A percentile compares a stretch with the other conserved stretches of the same genome.
phyloP scores from a whole-genome alignment of 2,113 vertebrate genomes.

The Cnemophilus loriae region DNA sequence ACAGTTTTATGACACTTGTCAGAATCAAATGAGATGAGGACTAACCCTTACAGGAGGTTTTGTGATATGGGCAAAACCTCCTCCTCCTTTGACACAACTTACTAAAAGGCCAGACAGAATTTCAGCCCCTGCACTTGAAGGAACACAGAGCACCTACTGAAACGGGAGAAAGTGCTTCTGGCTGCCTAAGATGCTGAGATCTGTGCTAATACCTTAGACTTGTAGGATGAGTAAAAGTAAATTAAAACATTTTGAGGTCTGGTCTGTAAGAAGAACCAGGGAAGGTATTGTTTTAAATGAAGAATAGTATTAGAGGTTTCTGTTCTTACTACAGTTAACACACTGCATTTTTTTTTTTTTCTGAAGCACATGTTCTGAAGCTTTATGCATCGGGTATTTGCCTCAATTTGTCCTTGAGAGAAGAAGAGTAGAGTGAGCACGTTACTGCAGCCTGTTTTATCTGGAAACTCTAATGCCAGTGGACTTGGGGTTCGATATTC shows the following conservation, averaged over 20 bases:
- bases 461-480: not conserved
- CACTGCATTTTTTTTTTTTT: not conserved
- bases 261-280: not conserved
- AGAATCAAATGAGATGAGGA: not conserved
- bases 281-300: not conserved
- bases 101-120: conserved; percentile 3
- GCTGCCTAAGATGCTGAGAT: not conserved
- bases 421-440: not conserved
- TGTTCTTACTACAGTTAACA: not conserved
- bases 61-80: not conserved
- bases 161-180: conserved; percentile 7
- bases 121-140: not conserved
- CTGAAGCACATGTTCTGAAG: not conserved
- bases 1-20: not conserved
- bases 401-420: not conserved
- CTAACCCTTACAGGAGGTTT: not conserved
- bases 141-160: not conserved
- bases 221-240: not conserved
- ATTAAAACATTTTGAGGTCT: not conserved
- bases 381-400: not conserved
- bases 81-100: not conserved
- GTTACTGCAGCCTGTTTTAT: not conserved
- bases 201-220: not conserved
- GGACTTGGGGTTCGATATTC: not conserved
- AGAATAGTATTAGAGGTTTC: not conserved